Evolutionary conservation across 2,797 vertebrate genomes (phyloP).

Genomic region (Menidia menidia): DNA sequence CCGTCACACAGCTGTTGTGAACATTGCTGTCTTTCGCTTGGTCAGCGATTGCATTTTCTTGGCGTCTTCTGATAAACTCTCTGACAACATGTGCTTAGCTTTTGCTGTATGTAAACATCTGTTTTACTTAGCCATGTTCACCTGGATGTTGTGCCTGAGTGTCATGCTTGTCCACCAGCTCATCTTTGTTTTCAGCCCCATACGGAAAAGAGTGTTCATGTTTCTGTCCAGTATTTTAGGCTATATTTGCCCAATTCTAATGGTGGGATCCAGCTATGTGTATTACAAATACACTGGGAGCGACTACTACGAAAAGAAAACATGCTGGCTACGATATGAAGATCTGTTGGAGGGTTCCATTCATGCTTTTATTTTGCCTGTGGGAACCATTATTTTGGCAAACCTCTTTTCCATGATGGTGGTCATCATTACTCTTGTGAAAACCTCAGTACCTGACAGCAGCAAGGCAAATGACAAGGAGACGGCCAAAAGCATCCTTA

Average conservation of each 20-base stretch:
- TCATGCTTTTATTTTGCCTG: conserved; percentile 82
- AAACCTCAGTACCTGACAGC: conserved; percentile 72
- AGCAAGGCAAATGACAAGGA: conserved; percentile 77
- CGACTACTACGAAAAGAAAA: conserved; percentile 27
- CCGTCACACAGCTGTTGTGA: conserved; percentile 84
- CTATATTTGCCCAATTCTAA: conserved; percentile 76
- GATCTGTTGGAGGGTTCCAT: conserved; percentile 74
- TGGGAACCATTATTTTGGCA: conserved; percentile 76
- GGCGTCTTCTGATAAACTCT: conserved; percentile 40
- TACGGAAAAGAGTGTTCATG: conserved; percentile 83
- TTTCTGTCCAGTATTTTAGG: conserved; percentile 81
- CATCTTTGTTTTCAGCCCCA: conserved; percentile 85
- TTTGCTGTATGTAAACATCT: conserved; percentile 80
- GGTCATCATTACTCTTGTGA: conserved; percentile 82
- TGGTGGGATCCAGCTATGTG: conserved; percentile 78
- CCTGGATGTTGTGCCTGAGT: conserved; percentile 86
- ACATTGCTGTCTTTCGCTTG: conserved; percentile 82
- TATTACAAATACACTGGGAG: conserved; percentile 59
- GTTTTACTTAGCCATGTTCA: conserved; percentile 84
- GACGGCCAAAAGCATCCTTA: conserved; percentile 83
- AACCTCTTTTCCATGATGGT: conserved; percentile 83
- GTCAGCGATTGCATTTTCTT: conserved; percentile 79
- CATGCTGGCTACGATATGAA: conserved; percentile 80
- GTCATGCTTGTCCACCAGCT: conserved; percentile 85
- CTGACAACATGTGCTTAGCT: conserved; percentile 54